Evolutionary conservation across 2,797 vertebrate species (phyloP).

Genomic region (Gobionotothen gibberifrons): DNA sequence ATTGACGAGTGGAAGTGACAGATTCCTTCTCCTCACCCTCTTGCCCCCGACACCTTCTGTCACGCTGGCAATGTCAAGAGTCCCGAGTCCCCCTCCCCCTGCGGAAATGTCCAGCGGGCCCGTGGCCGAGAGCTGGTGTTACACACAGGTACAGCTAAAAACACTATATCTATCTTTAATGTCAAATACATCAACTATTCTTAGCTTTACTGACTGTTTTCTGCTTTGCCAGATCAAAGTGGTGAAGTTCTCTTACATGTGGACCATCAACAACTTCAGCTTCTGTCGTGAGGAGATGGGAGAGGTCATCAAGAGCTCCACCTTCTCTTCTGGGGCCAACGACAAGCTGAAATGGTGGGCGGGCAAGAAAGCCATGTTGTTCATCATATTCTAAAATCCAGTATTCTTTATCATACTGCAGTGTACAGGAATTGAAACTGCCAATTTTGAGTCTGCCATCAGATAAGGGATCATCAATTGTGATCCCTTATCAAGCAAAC

Average conservation of each 20-base stretch:
- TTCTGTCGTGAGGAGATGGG: conserved; percentile 99
- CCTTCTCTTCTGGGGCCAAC: conserved; percentile 98
- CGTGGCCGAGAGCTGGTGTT: conserved; percentile 99
- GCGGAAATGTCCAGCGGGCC: conserved; percentile 99
- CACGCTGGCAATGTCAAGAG: conserved; percentile 99
- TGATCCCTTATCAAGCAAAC: background rate
- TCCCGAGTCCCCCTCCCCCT: conserved; percentile 98
- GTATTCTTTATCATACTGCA: background rate
- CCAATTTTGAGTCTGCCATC: background rate
- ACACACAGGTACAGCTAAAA: conserved; percentile 86
- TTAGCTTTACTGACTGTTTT: background rate
- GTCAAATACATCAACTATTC: background rate
- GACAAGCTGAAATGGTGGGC: conserved; percentile 96
- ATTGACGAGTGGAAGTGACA: conserved; percentile 66
- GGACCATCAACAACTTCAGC: conserved; percentile 99
- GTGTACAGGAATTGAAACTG: background rate
- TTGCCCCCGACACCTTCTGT: conserved; percentile 77
- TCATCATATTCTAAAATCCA: background rate
- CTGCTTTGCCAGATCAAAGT: conserved; percentile 92
- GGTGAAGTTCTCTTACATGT: conserved; percentile 99
- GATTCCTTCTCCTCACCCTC: conserved; percentile 69
- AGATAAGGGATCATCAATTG: background rate
- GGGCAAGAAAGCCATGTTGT: background rate
- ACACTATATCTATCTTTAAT: background rate
- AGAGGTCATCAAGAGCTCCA: conserved; percentile 98